Conservation (phyloP, 2,888 invertebrate species). For the Conus canariensis region DNA sequence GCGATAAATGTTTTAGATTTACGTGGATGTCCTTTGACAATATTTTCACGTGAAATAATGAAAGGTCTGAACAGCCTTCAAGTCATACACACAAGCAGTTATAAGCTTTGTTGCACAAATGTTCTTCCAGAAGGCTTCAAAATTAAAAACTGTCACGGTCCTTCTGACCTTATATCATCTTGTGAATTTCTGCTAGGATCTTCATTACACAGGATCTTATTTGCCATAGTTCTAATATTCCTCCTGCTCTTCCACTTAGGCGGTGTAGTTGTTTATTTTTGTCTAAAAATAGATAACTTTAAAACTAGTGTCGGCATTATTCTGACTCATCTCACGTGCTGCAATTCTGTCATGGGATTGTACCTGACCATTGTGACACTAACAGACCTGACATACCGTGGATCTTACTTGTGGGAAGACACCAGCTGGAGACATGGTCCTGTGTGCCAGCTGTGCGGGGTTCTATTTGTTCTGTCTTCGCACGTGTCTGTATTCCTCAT, state of each 20-base stretch:
- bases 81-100: background rate
- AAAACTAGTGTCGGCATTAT: background rate
- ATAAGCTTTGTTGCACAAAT: background rate
- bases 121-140: background rate
- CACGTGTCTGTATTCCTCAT: background rate
- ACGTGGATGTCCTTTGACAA: background rate
- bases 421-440: background rate
- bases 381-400: background rate
- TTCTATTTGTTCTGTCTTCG: background rate
- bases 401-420: background rate
- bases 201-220: background rate
- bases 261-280: background rate
- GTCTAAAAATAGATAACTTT: background rate
- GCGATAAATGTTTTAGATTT: background rate
- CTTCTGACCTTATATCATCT: background rate
- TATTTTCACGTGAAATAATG: background rate
- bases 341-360: background rate
- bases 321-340: background rate
- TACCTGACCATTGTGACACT: background rate
- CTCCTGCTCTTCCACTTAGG: background rate
- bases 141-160: background rate
- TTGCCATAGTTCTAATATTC: background rate
- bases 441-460: background rate
- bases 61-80: background rate
- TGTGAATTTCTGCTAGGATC: background rate